Conservation (phyloP, 2,888 invertebrate species). For the Phrixothrix hirtus region DNA sequence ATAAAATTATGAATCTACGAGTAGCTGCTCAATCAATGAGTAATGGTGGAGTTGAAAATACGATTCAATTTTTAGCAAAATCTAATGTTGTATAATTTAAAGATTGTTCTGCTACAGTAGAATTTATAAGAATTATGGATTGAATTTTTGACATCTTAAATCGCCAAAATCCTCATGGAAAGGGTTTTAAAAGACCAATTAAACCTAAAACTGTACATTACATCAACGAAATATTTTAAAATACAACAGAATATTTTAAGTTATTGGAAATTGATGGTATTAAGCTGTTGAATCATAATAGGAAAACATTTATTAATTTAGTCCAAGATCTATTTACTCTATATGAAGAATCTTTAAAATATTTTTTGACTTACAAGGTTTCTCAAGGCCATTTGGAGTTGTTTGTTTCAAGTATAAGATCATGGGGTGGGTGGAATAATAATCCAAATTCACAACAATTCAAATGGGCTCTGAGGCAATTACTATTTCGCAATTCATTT, state of each 20-base stretch:
- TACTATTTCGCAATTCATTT: no score
- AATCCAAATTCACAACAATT: no score
- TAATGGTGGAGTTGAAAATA: conserved; percentile 31
- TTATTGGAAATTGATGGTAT: conserved; percentile 24
- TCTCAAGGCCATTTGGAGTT: no score
- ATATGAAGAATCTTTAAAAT: no score
- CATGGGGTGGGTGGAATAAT: no score
- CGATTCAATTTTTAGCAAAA: conserved; percentile 28
- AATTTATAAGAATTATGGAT: conserved; percentile 31
- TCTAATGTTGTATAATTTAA: conserved; percentile 13
- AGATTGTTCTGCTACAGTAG: conserved; percentile 27
- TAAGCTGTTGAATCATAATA: conserved; percentile 10
- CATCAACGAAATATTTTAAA: conserved; percentile 21
- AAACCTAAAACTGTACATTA: conserved; percentile 18
- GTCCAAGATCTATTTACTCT: no score
- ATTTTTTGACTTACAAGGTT: no score
- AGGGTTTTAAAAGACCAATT: conserved; percentile 33
- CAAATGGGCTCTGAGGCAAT: no score
- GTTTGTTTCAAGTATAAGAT: no score
- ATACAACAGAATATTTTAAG: conserved; percentile 15
- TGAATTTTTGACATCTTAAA: conserved; percentile 35
- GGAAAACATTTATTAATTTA: no score
- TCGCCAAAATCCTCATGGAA: conserved; percentile 34
- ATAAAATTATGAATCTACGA: conserved; percentile 34
- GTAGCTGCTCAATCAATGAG: conserved; percentile 33